Evolutionary conservation across 1,140 invertebrate species (phyloP).

Genomic region (Pogonomyrmex barbatus): DNA sequence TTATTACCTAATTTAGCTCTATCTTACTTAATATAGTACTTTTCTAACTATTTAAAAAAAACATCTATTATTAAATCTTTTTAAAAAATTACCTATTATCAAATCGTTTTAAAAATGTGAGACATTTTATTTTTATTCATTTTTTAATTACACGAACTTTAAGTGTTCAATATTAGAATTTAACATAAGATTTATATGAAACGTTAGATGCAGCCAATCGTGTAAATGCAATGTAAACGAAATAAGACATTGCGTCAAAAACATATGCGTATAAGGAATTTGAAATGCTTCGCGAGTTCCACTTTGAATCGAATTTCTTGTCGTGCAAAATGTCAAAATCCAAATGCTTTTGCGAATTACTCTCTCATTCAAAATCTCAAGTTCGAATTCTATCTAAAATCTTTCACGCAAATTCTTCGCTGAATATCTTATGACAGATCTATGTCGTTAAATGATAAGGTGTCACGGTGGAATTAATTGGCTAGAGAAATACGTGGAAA

Average conservation of each 20-base stretch:
- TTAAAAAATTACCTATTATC: background rate
- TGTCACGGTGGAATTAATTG: constrained; percentile 5
- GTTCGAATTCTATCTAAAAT: constrained; percentile 31
- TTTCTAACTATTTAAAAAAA: background rate
- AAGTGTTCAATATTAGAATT: constrained; percentile 11
- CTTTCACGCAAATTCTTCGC: constrained; percentile 7
- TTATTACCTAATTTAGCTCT: background rate
- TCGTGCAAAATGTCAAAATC: constrained; percentile 4
- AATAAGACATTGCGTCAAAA: constrained; percentile 12
- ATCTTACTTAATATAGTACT: background rate
- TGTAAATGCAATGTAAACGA: constrained; percentile 10
- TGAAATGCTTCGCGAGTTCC: background rate
- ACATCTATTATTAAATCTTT: background rate
- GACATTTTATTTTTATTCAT: background rate
- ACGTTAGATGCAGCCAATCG: background rate
- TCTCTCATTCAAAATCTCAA: constrained; percentile 1
- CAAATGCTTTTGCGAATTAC: constrained; percentile 22
- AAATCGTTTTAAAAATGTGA: background rate
- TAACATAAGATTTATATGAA: background rate
- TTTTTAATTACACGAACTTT: background rate
- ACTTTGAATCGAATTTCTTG: constrained; percentile 24
- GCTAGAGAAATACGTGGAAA: background rate
- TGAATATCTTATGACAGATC: background rate
- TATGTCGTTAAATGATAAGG: constrained; percentile 10
- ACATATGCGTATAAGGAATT: constrained; percentile 9